phyloP scores from a whole-genome alignment of 2,797 vertebrate species.

The Phylloscopus collybita region DNA sequence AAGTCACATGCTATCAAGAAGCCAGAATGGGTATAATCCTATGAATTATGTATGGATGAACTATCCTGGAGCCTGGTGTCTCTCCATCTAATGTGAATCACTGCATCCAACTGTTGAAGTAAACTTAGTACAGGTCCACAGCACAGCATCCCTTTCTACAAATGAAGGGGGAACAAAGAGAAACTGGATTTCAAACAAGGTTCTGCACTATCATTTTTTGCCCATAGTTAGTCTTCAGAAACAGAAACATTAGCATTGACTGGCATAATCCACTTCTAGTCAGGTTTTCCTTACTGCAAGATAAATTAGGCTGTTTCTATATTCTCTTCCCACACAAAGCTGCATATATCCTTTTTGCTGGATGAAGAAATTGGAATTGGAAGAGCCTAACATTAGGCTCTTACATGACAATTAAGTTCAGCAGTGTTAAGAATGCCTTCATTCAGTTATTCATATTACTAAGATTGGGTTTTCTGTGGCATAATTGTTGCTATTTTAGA shows the following conservation, averaged over 20 bases:
- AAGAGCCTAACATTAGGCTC: slow-evolving; percentile 13
- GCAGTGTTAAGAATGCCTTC: slow-evolving; percentile 42
- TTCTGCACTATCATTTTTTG: background rate
- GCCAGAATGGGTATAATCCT: background rate
- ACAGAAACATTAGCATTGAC: background rate
- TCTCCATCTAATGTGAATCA: background rate
- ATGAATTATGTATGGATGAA: background rate
- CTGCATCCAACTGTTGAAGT: background rate
- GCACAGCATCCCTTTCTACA: background rate
- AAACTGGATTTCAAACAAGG: background rate
- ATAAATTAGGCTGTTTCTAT: slow-evolving; percentile 11
- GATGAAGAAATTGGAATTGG: slow-evolving; percentile 39
- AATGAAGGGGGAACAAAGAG: background rate
- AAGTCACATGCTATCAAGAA: background rate
- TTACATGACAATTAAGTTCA: slow-evolving; percentile 45
- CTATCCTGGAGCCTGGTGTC: background rate
- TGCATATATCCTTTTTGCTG: slow-evolving; percentile 10
- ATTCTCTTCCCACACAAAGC: slow-evolving; percentile 19
- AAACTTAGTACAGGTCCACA: background rate
- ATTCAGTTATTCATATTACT: slow-evolving; percentile 46
- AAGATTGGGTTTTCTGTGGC: slow-evolving; percentile 13
- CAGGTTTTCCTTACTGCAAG: background rate
- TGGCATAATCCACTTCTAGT: background rate
- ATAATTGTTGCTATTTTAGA: slow-evolving; percentile 15
- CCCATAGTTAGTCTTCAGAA: background rate